Conservation (phyloP, 2,888 invertebrate species). For the Phengaris arion region DNA sequence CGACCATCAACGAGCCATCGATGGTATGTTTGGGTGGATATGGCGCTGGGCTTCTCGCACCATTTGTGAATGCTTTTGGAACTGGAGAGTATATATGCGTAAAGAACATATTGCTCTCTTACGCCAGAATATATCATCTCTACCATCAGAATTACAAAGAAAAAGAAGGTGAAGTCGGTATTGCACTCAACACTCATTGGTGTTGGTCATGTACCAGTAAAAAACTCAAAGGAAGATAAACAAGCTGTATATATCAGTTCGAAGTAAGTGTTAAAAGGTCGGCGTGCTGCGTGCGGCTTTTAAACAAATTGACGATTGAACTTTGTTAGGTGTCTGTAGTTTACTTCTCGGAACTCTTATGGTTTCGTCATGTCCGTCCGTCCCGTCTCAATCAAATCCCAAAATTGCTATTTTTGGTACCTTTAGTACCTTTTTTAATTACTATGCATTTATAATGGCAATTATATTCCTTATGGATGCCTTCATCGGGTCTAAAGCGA, state of each 20-base stretch:
- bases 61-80: constrained; percentile 37
- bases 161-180: not conserved
- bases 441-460: too few relatives aligned
- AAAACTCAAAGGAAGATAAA: not conserved
- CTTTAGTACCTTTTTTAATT: too few relatives aligned
- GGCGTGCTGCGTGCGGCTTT: too few relatives aligned
- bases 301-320: too few relatives aligned
- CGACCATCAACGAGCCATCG: constrained; percentile 85
- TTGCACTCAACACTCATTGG: not conserved
- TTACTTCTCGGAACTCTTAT: too few relatives aligned
- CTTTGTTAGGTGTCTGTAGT: too few relatives aligned
- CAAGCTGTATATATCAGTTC: constrained; percentile 2
- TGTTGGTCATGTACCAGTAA: constrained; percentile 4
- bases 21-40: constrained; percentile 60
- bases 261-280: not conserved
- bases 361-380: too few relatives aligned
- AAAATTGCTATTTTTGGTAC: too few relatives aligned
- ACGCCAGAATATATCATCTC: not conserved
- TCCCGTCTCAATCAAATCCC: too few relatives aligned
- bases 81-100: not conserved
- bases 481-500: too few relatives aligned
- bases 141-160: not conserved
- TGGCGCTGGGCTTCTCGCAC: constrained; percentile 59
- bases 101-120: not conserved
- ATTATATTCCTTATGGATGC: too few relatives aligned